Conservation (phyloP, 2,797 vertebrate genomes). For the Tinamus major region DNA sequence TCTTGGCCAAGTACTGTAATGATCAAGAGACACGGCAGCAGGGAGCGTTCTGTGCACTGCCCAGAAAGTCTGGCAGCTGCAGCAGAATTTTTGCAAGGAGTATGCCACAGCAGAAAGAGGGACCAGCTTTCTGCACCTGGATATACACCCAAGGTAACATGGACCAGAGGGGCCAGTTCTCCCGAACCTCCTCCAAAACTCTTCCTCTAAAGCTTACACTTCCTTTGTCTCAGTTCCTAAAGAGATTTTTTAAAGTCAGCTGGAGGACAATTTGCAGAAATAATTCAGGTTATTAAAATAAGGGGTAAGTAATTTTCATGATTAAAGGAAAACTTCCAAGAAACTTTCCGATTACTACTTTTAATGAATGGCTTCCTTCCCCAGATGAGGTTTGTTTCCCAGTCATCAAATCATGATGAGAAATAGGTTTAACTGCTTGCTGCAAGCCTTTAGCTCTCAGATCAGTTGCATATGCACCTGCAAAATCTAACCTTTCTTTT, state of each 20-base stretch:
- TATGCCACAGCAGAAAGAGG: not conserved
- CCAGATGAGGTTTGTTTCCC: not conserved
- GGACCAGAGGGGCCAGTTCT: not conserved
- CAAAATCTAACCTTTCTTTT: not conserved
- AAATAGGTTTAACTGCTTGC: not conserved
- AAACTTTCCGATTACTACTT: not conserved
- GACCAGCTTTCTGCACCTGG: not conserved
- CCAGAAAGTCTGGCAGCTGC: not conserved
- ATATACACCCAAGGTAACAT: not conserved
- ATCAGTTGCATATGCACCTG: not conserved
- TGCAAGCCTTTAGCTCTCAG: not conserved
- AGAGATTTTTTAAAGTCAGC: not conserved
- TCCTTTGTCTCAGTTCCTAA: not conserved
- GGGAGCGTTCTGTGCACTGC: not conserved
- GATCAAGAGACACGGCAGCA: not conserved
- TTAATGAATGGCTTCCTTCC: not conserved
- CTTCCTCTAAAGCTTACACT: not conserved
- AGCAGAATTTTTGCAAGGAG: not conserved
- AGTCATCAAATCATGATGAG: not conserved
- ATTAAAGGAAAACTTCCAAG: constrained; percentile 20
- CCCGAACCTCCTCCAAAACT: not conserved
- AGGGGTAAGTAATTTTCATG: not conserved
- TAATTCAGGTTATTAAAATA: constrained; percentile 2
- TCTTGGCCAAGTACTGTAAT: not conserved
- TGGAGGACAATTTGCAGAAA: constrained; percentile 1